Base-by-base conservation (phyloP, 1,140 invertebrate species). In the Holotrichia oblita region DNA sequence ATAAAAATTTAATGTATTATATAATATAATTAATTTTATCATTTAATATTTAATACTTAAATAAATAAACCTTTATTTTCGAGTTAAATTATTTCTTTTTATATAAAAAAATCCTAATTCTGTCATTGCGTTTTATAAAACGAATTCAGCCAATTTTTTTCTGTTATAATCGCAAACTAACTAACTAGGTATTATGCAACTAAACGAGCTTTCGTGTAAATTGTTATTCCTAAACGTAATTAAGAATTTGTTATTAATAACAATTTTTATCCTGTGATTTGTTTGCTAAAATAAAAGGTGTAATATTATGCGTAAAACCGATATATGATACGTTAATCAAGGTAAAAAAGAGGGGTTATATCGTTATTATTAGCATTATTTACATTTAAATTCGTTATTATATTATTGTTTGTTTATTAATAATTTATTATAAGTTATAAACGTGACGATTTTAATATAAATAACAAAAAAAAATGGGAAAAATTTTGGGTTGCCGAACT, bases 401-500 rank as follows among this genome's bases (percentile, higher is more conserved):
- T 4, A 34, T 1, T 48, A 6, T 48, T 2, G 44, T 48, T 48
- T 48, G 7, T 3, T 48, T 48, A 48, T 48, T 48, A 2, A 10
- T 14, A 48, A 48, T 48, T 8, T 48, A 17, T 48, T 48, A 14
- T 10, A n/a, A n/a, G n/a, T n/a, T n/a, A n/a, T n/a, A n/a, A n/a
- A n/a, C n/a, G n/a, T n/a, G 44, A 17, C 7, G n/a, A 48, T 2
- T 48, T 48, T 48, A 34, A 34, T 34, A 2, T 34, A 4, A 34
- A 34, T 34, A 34, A 34, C 1, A 34, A 20, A 72, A 72, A 74
- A 22, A 22, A 74, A 74, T 40, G 73, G 40, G 73, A 42, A 17
- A 76, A 76, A 48, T 55, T 76, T 76, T 76, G 74, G n/a, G 74
- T 76, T 76, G 74, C 74, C 74, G 74, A 76, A 76, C 74, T 69